These are phyloP conservation scores for Drosophila tripunctata DNA, from an alignment of 2,888 invertebrate genomes.

Conservation along the genomic window DNA sequence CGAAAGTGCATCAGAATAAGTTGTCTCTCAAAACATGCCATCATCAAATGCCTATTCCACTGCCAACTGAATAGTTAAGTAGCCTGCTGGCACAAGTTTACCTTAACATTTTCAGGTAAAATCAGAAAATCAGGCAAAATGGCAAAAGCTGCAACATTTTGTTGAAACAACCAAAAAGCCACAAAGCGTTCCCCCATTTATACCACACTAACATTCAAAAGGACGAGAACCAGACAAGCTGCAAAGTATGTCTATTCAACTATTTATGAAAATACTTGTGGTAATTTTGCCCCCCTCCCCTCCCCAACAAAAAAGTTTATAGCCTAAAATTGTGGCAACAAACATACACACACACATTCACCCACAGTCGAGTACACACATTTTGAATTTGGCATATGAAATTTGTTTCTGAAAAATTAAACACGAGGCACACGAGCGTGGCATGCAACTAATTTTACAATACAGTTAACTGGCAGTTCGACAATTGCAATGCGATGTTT, in stretches of 20 bases:
- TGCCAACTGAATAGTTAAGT: constrained; percentile 50
- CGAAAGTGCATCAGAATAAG: constrained; percentile 1
- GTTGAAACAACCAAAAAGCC: constrained; percentile 37
- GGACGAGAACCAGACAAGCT: constrained; percentile 4
- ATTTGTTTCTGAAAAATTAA: constrained; percentile 35
- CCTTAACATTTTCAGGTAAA: constrained; percentile 40
- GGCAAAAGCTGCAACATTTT: constrained; percentile 20
- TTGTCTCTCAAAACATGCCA: neutral
- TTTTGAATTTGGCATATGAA: constrained; percentile 3
- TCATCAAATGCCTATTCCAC: constrained; percentile 45
- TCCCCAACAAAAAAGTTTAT: constrained; percentile 29
- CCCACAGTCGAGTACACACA: constrained; percentile 3
- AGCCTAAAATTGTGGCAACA: constrained; percentile 18
- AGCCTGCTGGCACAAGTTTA: constrained; percentile 19
- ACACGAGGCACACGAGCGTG: constrained; percentile 12
- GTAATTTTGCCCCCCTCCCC: constrained; percentile 64
- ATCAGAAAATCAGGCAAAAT: constrained; percentile 49
- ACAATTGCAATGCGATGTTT: constrained; percentile 39
- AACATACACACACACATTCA: constrained; percentile 1
- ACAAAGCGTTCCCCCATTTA: constrained; percentile 27
- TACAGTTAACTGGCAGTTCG: constrained; percentile 43
- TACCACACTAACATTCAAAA: neutral
- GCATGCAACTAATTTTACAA: constrained; percentile 38
- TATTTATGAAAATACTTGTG: constrained; percentile 76
- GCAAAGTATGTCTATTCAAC: constrained; percentile 64